Evolutionary conservation across 2,888 invertebrate genomes (phyloP), one percentile per base, ranked within the genome.

Genomic region (Meteorus colon): DNA sequence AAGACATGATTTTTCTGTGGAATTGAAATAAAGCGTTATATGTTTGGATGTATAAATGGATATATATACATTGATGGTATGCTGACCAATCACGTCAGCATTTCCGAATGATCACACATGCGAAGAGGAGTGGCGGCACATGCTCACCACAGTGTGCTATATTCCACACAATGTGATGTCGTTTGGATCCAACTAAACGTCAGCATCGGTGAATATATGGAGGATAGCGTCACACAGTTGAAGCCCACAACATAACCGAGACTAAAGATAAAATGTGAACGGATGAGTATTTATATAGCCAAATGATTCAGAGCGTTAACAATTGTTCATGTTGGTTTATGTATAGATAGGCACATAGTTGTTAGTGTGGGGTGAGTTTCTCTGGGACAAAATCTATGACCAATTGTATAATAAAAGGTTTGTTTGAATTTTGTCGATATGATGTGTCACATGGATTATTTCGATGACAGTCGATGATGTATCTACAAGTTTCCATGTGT

Each of bases 51-150:
- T 41, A 41, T 41, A 8, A 10, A 41, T 24, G 8, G 51, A 55
- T n/a, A 19, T n/a, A 5, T 16, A 55, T 55, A 55, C 19, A 55
- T 55, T 68, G 60, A 73, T 76, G 68, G 63, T 73, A 41, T 63
- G 63, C 71, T 59, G 73, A 77, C 77, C 77, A 72, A 77, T 76
- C 78, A 63, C 81, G 82, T 82, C 82, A 82, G 82, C 82, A 67
- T 82, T 82, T 82, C 78, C 81, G 77, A 69, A 73, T 77, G 73
- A 77, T 69, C 51, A 60, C 69, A 74, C 69, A 69, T 74, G 55
- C 60, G 65, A 75, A 34, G 51, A 51, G 59, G 51, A 55, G 51
- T 55, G 51, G 51, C 51, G 51, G 51, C 51, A 55, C 51, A 55
- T 55, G 51, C 51, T 19, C 51, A n/a, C 51, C n/a, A n/a, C 19